A percentile compares a stretch with the other conserved stretches of the same genome.
These are phyloP conservation scores for Eufriesea mexicana DNA, from an alignment of 1,140 invertebrate species.

Conservation along the genomic window DNA sequence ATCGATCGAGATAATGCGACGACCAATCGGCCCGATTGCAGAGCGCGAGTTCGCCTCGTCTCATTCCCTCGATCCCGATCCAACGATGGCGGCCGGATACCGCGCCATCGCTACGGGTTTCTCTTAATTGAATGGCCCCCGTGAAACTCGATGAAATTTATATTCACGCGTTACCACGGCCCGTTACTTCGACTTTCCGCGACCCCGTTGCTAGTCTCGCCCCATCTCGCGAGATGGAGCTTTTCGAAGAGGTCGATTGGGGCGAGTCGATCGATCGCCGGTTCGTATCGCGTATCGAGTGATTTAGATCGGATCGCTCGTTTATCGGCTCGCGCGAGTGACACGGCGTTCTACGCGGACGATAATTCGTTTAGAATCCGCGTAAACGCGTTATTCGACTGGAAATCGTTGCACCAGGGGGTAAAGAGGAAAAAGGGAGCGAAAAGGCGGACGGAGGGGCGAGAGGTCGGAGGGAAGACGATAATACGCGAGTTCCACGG, in stretches of 20 bases:
- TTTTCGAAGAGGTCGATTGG: too few relatives aligned
- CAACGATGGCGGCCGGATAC: slow-evolving; percentile 1
- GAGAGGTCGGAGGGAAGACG: neutral
- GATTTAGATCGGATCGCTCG: neutral
- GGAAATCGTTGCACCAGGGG: neutral
- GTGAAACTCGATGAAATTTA: neutral
- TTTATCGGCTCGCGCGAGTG: neutral
- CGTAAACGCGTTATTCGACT: neutral
- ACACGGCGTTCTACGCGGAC: neutral
- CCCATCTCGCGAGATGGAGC: neutral
- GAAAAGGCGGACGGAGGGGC: neutral
- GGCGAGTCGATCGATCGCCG: neutral
- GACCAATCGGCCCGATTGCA: slow-evolving; percentile 63
- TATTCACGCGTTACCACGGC: neutral
- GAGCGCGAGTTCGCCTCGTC: slow-evolving; percentile 58
- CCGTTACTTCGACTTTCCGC: neutral
- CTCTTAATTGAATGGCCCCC: slow-evolving; percentile 54
- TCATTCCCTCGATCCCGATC: slow-evolving; percentile 40
- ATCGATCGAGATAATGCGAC: slow-evolving; percentile 68
- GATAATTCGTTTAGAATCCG: neutral
- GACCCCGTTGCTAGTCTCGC: too few relatives aligned
- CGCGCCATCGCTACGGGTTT: slow-evolving; percentile 13
- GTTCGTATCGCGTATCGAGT: neutral
- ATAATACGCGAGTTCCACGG: neutral
- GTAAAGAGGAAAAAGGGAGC: neutral